A percentile compares a stretch with the other conserved stretches of the same genome.
Evolutionary conservation across 2,113 vertebrate species (phyloP).

Genomic region (Lichenostomus cassidix): DNA sequence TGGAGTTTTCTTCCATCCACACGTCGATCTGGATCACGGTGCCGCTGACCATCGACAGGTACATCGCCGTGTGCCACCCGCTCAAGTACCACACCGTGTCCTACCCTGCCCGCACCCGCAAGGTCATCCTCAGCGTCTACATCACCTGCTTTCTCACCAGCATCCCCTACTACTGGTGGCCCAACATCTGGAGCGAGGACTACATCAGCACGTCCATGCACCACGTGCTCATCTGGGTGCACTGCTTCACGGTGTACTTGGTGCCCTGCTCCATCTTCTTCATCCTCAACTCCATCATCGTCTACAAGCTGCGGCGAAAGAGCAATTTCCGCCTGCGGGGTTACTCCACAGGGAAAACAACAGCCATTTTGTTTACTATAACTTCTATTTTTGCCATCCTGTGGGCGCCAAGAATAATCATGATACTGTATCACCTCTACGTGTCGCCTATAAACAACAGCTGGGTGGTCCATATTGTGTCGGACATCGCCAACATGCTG

Average conservation of each 20-base stretch:
- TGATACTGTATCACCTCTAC: conserved; percentile 94
- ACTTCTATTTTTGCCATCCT: conserved; percentile 93
- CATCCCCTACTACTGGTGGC: conserved; percentile 97
- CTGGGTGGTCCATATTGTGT: conserved; percentile 84
- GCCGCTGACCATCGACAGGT: conserved; percentile 90
- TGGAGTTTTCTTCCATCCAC: conserved; percentile 97
- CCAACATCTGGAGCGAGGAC: conserved; percentile 90
- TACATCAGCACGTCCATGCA: conserved; percentile 83
- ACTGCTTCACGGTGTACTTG: conserved; percentile 91
- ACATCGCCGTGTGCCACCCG: conserved; percentile 94
- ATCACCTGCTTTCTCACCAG: conserved; percentile 88
- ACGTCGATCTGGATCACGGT: conserved; percentile 98
- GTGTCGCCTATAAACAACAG: conserved; percentile 82
- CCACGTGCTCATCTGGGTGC: conserved; percentile 92
- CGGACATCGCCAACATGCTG: conserved; percentile 93
- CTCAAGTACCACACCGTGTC: conserved; percentile 94
- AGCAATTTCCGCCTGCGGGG: conserved; percentile 90
- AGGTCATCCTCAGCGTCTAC: conserved; percentile 89
- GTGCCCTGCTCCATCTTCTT: conserved; percentile 96
- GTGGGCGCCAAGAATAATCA: conserved; percentile 91
- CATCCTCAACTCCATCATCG: conserved; percentile 89
- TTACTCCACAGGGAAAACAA: conserved; percentile 94
- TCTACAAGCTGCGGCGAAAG: conserved; percentile 87
- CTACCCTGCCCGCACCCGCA: conserved; percentile 91
- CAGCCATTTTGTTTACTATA: conserved; percentile 92